Evolutionary conservation across 2,888 invertebrate species (phyloP).

Genomic region (Papilio protenor): DNA sequence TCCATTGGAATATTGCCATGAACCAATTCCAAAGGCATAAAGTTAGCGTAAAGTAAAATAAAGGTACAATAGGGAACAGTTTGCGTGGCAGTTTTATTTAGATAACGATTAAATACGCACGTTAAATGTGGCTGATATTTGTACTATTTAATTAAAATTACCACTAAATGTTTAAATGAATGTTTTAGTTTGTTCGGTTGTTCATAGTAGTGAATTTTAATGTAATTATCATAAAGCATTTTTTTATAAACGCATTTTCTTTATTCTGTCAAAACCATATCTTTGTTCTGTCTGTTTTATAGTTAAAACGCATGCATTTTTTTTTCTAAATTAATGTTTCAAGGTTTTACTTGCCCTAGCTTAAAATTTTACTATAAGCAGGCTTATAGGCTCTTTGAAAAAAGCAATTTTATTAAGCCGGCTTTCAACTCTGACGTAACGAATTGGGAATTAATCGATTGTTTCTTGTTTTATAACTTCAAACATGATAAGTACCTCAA

Average conservation of each 20-base stretch:
- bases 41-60: not conserved
- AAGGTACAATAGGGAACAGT: constrained; percentile 1
- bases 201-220: not conserved
- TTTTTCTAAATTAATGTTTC: not conserved
- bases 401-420: constrained; percentile 40
- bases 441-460: constrained; percentile 26
- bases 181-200: not conserved
- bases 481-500: too few relatives aligned
- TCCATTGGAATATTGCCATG: constrained; percentile 31
- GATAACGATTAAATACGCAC: constrained; percentile 1
- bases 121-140: not conserved
- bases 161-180: not conserved
- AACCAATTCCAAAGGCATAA: constrained; percentile 24
- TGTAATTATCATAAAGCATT: not conserved
- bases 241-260: too few relatives aligned
- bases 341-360: constrained; percentile 2
- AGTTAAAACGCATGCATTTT: not conserved
- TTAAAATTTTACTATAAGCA: constrained; percentile 29
- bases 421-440: constrained; percentile 20
- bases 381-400: constrained; percentile 38
- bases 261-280: too few relatives aligned
- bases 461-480: constrained; percentile 8
- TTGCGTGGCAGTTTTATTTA: constrained; percentile 5
- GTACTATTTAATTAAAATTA: not conserved
- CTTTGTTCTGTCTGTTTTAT: not conserved